phyloP scores from a whole-genome alignment of 2,113 vertebrate species.

The Plotosus lineatus region DNA sequence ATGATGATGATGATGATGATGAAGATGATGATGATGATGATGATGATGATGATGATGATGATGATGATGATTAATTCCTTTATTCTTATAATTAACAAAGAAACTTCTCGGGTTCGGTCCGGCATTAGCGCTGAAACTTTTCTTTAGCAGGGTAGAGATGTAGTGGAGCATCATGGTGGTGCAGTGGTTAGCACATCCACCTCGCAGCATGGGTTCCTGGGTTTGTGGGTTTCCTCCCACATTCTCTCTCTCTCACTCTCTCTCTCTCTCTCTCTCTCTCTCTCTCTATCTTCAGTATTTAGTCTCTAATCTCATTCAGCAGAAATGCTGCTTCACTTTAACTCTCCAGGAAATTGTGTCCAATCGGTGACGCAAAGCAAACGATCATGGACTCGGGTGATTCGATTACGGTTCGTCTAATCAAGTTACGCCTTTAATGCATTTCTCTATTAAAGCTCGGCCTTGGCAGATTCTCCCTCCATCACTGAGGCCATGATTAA shows the following conservation, averaged over 20 bases:
- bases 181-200: no score
- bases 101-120: not conserved
- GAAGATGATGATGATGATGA: no score
- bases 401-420: slow-evolving; percentile 55
- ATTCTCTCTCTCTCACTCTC: no score
- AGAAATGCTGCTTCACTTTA: slow-evolving; percentile 37
- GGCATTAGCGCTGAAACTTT: not conserved
- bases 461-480: slow-evolving; percentile 43
- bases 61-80: not conserved
- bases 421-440: slow-evolving; percentile 53
- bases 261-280: not conserved
- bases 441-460: slow-evolving; percentile 57
- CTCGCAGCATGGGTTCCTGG: no score
- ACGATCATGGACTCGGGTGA: slow-evolving; percentile 48
- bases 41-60: not conserved
- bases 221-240: no score
- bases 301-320: slow-evolving; percentile 32
- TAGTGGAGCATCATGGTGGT: no score
- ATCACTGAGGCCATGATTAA: not conserved
- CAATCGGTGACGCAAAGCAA: slow-evolving; percentile 49
- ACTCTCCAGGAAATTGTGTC: slow-evolving; percentile 55
- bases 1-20: no score
- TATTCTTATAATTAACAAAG: not conserved
- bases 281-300: slow-evolving; percentile 19
- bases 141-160: not conserved